Evolutionary conservation across 2,113 vertebrate species (phyloP).

Genomic region (Caretta caretta): DNA sequence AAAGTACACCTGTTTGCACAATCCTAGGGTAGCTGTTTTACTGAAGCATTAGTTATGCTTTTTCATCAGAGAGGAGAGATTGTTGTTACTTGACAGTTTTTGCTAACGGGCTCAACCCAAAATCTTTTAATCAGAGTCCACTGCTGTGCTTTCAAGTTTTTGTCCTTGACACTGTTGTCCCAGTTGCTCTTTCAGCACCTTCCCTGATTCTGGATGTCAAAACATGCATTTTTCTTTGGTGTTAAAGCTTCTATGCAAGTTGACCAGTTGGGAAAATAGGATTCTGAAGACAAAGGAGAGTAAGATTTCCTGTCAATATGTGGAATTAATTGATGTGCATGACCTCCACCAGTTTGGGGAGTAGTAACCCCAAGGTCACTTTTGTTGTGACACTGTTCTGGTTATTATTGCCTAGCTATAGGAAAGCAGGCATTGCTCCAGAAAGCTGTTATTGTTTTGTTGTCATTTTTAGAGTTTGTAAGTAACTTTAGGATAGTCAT

Average conservation of each 20-base stretch:
- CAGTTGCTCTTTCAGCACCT: not conserved
- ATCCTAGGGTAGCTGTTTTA: not conserved
- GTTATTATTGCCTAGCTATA: not conserved
- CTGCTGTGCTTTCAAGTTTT: not conserved
- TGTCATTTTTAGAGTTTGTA: not conserved
- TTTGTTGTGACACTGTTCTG: not conserved
- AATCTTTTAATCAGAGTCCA: not conserved
- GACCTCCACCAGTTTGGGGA: not conserved
- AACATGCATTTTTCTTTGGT: not conserved
- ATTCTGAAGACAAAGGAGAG: not conserved
- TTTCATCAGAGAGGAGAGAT: not conserved
- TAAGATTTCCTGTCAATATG: fast-evolving
- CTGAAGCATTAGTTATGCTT: not conserved
- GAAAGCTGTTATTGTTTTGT: not conserved
- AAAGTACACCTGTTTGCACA: not conserved
- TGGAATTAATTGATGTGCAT: not conserved
- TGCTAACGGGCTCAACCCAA: not conserved
- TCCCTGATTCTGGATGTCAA: not conserved
- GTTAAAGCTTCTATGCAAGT: not conserved
- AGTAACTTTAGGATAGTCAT: not conserved
- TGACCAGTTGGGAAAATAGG: fast-evolving
- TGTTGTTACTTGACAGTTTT: not conserved
- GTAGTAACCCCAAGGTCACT: not conserved
- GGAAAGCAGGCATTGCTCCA: not conserved
- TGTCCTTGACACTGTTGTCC: not conserved